A percentile compares a stretch with the other conserved stretches of the same genome.
Evolutionary conservation across 2,113 vertebrate species (phyloP).

Genomic region (Puma concolor): DNA sequence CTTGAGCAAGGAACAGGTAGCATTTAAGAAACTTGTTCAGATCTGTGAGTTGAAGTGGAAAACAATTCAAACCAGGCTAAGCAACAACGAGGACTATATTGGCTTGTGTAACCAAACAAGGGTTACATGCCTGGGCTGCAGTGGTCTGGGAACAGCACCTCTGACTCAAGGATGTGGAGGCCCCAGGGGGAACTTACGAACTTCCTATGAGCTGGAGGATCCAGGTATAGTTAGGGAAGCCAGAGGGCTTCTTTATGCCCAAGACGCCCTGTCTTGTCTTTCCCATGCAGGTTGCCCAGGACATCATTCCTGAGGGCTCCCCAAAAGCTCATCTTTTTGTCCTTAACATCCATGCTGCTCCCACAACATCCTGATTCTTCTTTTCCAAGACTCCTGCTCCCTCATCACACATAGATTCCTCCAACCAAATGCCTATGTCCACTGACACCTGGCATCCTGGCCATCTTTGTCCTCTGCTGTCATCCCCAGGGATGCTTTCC

Average conservation of each 20-base stretch:
- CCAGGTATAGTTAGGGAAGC: neutral
- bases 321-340: neutral
- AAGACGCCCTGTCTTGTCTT: neutral
- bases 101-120: neutral
- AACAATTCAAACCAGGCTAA: neutral
- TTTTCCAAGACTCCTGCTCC: neutral
- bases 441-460: neutral
- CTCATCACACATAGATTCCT: neutral
- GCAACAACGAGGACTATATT: neutral
- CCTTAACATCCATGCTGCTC: neutral
- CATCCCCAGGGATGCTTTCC: neutral
- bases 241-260: neutral
- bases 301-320: neutral
- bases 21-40: neutral
- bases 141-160: neutral
- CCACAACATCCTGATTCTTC: neutral
- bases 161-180: neutral
- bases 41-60: neutral
- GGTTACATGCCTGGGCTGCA: neutral
- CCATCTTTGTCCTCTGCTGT: neutral
- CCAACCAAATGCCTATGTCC: neutral
- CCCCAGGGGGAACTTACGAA: neutral
- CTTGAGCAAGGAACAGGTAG: neutral
- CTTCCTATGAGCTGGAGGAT: neutral
- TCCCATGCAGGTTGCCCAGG: neutral